Evolutionary conservation across 1,140 invertebrate genomes (phyloP).

Genomic region (Cotesia vestalis): DNA sequence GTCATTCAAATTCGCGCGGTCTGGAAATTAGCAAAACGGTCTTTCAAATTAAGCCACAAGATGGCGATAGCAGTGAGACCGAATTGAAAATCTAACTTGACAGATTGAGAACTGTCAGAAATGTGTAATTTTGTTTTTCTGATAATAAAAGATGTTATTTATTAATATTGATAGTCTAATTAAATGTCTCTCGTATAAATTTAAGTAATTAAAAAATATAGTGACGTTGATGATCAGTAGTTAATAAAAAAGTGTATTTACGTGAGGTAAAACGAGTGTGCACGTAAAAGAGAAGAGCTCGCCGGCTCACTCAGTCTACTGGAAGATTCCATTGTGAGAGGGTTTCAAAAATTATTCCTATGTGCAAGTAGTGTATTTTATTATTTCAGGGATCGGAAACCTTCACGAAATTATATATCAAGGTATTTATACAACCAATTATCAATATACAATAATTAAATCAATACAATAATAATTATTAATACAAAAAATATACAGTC

Average conservation of each 20-base stretch:
- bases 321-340: conserved; percentile 65
- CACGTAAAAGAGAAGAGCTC: conserved; percentile 58
- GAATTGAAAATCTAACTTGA: too few relatives aligned
- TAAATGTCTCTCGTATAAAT: too few relatives aligned
- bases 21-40: too few relatives aligned
- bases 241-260: conserved; percentile 36
- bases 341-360: conserved; percentile 56
- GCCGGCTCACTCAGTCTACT: conserved; percentile 62
- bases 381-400: conserved; percentile 37
- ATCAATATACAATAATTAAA: background rate
- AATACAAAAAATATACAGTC: background rate
- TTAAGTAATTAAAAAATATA: too few relatives aligned
- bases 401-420: conserved; percentile 25
- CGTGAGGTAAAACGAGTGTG: conserved; percentile 50
- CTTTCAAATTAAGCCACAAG: too few relatives aligned
- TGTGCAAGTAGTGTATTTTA: conserved; percentile 42
- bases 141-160: background rate
- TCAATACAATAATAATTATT: background rate
- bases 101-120: too few relatives aligned
- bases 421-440: conserved; percentile 23
- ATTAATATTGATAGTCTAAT: conserved; percentile 11
- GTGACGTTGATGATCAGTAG: too few relatives aligned
- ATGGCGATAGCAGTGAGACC: too few relatives aligned
- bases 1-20: too few relatives aligned
- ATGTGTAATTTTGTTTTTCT: background rate